phyloP scores from a whole-genome alignment of 2,113 vertebrate genomes.

The Sardina pilchardus region DNA sequence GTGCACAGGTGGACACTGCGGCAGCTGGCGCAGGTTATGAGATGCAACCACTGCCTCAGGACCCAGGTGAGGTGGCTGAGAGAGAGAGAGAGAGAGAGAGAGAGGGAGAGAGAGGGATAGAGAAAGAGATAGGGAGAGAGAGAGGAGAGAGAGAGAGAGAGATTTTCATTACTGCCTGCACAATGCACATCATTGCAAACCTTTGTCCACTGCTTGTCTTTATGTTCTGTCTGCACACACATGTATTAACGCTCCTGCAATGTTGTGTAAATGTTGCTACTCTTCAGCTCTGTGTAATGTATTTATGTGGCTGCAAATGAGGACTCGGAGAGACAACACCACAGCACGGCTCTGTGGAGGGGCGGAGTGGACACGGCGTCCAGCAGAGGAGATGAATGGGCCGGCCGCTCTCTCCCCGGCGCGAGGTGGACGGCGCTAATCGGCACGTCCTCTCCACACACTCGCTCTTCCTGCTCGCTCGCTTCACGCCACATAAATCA shows the following conservation, averaged over 20 bases:
- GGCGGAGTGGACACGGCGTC: not conserved
- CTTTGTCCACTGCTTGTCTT: not conserved
- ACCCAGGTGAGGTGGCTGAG: slow-evolving; percentile 61
- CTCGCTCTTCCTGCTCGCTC: slow-evolving; percentile 33
- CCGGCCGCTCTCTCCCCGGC: not conserved
- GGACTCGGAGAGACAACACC: not conserved
- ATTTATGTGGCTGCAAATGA: not conserved
- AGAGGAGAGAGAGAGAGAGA: too few relatives aligned
- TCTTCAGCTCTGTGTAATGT: not conserved
- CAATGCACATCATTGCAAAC: not conserved
- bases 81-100: not conserved
- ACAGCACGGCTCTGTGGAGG: not conserved
- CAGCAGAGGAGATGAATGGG: not conserved
- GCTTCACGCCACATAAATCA: slow-evolving; percentile 54
- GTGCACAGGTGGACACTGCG: slow-evolving; percentile 71
- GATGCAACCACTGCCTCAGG: slow-evolving; percentile 54
- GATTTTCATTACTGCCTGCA: not conserved
- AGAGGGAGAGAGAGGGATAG: not conserved
- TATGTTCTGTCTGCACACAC: not conserved
- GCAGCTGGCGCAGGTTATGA: slow-evolving; percentile 64
- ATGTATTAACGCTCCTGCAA: not conserved
- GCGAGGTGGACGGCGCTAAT: slow-evolving; percentile 21
- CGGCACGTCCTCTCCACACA: slow-evolving; percentile 32
- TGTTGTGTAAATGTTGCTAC: not conserved
- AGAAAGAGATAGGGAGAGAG: not conserved